Percentiles rank a stretch among this genome's conserved stretches.
Conservation (phyloP, 2,797 vertebrate genomes). For the Scomberomorus guttatus region DNA sequence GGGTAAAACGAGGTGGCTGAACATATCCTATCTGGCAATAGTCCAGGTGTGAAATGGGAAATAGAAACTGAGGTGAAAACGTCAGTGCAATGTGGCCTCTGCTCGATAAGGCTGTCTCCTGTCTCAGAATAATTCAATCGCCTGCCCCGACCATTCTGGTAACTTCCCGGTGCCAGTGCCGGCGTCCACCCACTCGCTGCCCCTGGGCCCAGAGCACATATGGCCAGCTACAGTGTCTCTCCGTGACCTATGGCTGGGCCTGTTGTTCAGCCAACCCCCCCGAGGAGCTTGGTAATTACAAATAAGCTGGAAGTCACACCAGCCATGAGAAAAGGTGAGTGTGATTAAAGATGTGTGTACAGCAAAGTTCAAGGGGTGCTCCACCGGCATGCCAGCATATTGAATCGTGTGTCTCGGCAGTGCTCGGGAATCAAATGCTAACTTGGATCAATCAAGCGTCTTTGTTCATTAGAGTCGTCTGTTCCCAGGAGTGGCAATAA, state of each 20-base stretch:
- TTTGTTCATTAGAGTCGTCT: constrained; percentile 71
- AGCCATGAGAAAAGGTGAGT: constrained; percentile 64
- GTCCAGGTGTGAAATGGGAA: constrained; percentile 82
- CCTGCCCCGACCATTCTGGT: constrained; percentile 40
- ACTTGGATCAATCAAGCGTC: constrained; percentile 69
- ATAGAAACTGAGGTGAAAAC: constrained; percentile 73
- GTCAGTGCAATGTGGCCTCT: constrained; percentile 66
- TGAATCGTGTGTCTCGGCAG: constrained; percentile 36
- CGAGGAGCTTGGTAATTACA: constrained; percentile 74
- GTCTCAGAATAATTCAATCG: constrained; percentile 74
- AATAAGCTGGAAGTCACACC: constrained; percentile 75
- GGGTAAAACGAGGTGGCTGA: constrained; percentile 62
- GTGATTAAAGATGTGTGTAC: constrained; percentile 72
- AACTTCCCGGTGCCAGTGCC: constrained; percentile 40
- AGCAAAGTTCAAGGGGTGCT: constrained; percentile 66
- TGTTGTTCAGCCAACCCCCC: constrained; percentile 72
- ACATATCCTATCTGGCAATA: constrained; percentile 74
- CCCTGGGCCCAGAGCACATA: constrained; percentile 64
- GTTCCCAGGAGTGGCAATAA: constrained; percentile 57
- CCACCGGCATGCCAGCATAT: constrained; percentile 36
- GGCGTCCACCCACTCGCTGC: constrained; percentile 52
- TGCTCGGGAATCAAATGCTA: constrained; percentile 59
- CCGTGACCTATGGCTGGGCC: constrained; percentile 68
- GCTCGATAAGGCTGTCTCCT: constrained; percentile 77
- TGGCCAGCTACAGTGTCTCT: constrained; percentile 65